Evolutionary conservation across 2,113 vertebrate genomes (phyloP).

Genomic region (Leptodactylus fuscus): DNA sequence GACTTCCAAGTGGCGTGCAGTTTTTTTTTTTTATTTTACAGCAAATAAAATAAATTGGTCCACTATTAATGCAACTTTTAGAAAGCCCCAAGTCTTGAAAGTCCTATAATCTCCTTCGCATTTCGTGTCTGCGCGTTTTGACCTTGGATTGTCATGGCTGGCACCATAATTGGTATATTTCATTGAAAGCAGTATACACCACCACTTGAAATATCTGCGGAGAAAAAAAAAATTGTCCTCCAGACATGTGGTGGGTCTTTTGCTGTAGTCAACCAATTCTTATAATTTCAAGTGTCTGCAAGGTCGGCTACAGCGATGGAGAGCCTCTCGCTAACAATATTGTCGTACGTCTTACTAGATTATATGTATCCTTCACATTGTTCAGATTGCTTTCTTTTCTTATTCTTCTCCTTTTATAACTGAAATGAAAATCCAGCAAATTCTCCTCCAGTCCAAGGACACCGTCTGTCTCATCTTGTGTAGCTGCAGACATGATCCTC

Average conservation of each 20-base stretch:
- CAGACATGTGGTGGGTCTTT: background rate
- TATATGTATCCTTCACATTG: background rate
- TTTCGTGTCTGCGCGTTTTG: background rate
- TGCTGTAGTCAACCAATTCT: background rate
- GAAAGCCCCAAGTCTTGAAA: background rate
- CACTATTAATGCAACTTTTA: background rate
- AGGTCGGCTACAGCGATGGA: background rate
- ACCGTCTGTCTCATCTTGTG: background rate
- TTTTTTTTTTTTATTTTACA: no score
- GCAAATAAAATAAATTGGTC: background rate
- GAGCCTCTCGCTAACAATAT: constrained; percentile 13
- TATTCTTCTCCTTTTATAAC: background rate
- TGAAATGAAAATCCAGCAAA: background rate
- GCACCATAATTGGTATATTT: background rate
- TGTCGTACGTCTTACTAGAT: background rate
- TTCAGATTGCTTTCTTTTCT: constrained; percentile 20
- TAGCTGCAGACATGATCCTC: background rate
- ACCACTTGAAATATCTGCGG: background rate
- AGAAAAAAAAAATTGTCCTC: background rate
- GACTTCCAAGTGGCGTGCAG: no score
- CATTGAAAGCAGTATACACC: background rate
- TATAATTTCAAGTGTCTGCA: constrained; percentile 1
- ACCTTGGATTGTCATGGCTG: constrained; percentile 1
- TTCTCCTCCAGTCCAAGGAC: constrained; percentile 26
- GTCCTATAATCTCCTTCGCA: background rate